Evolutionary conservation across 2,888 invertebrate species (phyloP).

Genomic region (Notodonta ziczac): DNA sequence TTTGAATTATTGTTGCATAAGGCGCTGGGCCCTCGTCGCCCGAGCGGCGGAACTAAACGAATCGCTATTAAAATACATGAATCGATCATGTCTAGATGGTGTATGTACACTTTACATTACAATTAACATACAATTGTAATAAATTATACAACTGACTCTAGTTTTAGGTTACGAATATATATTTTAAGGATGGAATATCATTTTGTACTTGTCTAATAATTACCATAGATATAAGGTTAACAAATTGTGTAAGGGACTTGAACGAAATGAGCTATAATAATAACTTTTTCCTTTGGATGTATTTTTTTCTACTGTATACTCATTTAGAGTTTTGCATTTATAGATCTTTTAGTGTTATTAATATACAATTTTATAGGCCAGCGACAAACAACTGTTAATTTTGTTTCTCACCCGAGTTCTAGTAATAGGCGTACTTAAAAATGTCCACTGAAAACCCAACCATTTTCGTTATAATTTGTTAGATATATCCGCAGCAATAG

Average conservation of each 20-base stretch:
- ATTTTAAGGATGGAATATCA: constrained; percentile 80
- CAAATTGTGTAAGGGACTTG: constrained; percentile 78
- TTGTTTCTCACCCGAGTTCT: constrained; percentile 46
- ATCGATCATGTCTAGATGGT: constrained; percentile 52
- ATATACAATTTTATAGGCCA: constrained; percentile 73
- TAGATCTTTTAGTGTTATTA: constrained; percentile 78
- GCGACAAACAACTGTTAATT: constrained; percentile 48
- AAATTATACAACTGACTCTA: constrained; percentile 81
- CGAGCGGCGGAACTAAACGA: constrained; percentile 37
- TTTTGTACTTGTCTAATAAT: constrained; percentile 84
- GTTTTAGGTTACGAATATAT: constrained; percentile 78
- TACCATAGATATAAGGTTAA: constrained; percentile 82
- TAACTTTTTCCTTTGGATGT: constrained; percentile 75
- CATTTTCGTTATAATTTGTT: constrained; percentile 58
- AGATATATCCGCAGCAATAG: constrained; percentile 52
- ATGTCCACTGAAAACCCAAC: constrained; percentile 70
- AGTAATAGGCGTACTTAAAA: constrained; percentile 73
- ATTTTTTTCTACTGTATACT: constrained; percentile 81
- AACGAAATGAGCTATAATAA: constrained; percentile 77
- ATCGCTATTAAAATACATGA: constrained; percentile 58
- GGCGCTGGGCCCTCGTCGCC: constrained; percentile 25
- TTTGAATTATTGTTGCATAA: constrained; percentile 42
- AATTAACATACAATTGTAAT: constrained; percentile 65
- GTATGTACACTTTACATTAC: constrained; percentile 65
- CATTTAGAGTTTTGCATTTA: constrained; percentile 82